These are phyloP conservation scores for Malaclemys terrapin DNA, from an alignment of 2,113 vertebrate species.

Conservation along the genomic window DNA sequence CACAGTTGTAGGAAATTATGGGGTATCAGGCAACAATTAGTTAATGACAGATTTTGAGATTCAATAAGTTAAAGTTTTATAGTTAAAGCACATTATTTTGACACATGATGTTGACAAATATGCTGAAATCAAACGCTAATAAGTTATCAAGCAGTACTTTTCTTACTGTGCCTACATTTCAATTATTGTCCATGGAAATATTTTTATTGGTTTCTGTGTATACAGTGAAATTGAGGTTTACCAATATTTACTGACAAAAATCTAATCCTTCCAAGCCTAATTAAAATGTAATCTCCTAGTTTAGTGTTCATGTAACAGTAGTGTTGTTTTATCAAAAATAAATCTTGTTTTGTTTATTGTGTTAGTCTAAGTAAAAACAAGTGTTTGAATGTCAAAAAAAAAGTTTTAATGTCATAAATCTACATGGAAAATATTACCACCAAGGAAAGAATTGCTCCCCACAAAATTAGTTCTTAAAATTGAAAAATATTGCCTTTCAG, in stretches of 20 bases:
- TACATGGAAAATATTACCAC: constrained; percentile 29
- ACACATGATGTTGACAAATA: neutral
- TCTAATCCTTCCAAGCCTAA: neutral
- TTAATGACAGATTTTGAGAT: neutral
- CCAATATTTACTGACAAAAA: neutral
- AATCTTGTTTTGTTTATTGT: neutral
- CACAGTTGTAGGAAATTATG: neutral
- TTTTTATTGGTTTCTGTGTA: neutral
- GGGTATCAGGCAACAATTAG: neutral
- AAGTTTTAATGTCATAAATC: constrained; percentile 21
- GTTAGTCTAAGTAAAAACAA: neutral
- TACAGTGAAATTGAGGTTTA: neutral
- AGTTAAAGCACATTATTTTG: neutral
- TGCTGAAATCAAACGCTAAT: neutral
- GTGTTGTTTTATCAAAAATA: neutral
- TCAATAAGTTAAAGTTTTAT: neutral
- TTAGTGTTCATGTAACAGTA: neutral
- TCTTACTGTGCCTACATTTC: neutral
- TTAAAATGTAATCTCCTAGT: neutral
- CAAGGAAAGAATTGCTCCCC: neutral
- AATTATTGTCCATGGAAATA: neutral
- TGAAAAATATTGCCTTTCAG: constrained; percentile 43
- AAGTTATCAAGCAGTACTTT: neutral
- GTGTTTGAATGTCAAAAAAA: neutral
- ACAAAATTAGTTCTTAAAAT: constrained; percentile 57